These are phyloP conservation scores for Microctenopoma lineatum DNA, from an alignment of 2,797 vertebrate genomes.

Conservation along the genomic window DNA sequence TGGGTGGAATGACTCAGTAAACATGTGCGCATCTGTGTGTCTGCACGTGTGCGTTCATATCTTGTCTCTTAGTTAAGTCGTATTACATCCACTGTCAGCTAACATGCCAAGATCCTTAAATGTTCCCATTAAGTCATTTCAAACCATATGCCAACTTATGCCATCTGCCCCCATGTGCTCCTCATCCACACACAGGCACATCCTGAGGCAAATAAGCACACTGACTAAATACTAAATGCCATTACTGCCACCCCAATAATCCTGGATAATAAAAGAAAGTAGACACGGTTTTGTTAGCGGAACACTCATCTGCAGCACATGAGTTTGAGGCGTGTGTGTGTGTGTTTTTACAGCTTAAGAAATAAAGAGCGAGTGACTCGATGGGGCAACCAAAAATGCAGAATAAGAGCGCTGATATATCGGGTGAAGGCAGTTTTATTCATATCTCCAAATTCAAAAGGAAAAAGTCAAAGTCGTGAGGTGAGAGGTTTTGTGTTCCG, in stretches of 20 bases:
- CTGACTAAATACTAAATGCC: conserved; percentile 69
- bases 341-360: background rate
- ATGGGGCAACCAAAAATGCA: background rate
- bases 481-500: conserved; percentile 8
- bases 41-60: background rate
- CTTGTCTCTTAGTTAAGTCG: conserved; percentile 52
- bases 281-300: conserved; percentile 46
- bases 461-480: conserved; percentile 3
- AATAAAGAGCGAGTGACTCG: background rate
- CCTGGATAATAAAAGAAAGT: conserved; percentile 66
- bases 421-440: background rate
- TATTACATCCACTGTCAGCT: conserved; percentile 72
- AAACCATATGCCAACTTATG: conserved; percentile 58
- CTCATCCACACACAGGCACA: background rate
- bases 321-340: background rate
- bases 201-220: conserved; percentile 53
- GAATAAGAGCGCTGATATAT: background rate
- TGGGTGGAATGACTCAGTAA: background rate
- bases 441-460: background rate
- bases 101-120: conserved; percentile 49
- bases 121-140: conserved; percentile 65
- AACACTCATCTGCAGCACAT: conserved; percentile 38
- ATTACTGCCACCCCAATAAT: conserved; percentile 75
- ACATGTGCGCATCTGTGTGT: background rate
- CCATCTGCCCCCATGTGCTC: conserved; percentile 28